Conservation (phyloP, 1,140 invertebrate genomes). For the Drosophila repleta region DNA sequence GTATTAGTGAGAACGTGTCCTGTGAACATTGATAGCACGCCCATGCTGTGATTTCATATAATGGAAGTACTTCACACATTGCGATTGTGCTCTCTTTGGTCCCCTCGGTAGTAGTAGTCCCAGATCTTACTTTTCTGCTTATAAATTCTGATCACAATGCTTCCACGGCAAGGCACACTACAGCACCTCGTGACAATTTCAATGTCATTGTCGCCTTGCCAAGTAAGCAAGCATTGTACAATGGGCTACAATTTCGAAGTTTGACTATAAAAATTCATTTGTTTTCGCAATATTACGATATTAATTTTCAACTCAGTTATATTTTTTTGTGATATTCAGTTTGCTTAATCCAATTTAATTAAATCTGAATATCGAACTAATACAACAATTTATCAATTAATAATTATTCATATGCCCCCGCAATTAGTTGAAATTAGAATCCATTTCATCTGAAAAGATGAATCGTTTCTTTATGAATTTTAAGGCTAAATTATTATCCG, state of each 20-base stretch:
- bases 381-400: no score
- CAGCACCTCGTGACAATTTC: conserved; percentile 55
- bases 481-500: no score
- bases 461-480: no score
- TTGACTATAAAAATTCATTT: background rate
- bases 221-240: conserved; percentile 16
- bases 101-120: conserved; percentile 22
- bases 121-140: conserved; percentile 48
- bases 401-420: no score
- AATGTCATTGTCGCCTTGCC: conserved; percentile 60
- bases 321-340: no score
- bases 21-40: conserved; percentile 41
- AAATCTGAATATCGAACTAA: no score
- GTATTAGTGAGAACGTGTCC: background rate
- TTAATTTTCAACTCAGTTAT: no score
- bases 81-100: conserved; percentile 19
- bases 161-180: conserved; percentile 28
- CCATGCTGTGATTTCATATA: conserved; percentile 16
- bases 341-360: no score
- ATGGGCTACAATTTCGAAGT: conserved; percentile 10
- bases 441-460: no score
- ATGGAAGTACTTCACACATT: conserved; percentile 55
- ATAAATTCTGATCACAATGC: conserved; percentile 66
- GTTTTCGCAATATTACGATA: no score
- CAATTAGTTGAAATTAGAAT: no score